phyloP scores from a whole-genome alignment of 2,797 vertebrate species.

The Myripristis murdjan region DNA sequence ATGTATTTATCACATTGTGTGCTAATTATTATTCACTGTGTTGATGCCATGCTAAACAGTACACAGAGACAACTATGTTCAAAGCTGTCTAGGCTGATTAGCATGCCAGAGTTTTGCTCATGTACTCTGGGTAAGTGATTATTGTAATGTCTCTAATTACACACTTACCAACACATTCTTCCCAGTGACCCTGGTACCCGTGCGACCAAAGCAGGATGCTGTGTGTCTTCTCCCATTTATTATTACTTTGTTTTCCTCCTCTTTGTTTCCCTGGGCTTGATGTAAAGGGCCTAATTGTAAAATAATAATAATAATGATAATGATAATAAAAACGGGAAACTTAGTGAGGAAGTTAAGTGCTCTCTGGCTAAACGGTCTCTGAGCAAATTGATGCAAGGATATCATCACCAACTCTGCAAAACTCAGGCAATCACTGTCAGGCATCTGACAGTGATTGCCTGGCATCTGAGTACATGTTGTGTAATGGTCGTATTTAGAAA shows the following conservation, averaged over 20 bases:
- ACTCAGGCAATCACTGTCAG: background rate
- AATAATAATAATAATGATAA: background rate
- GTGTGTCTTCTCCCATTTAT: background rate
- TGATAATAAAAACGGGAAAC: background rate
- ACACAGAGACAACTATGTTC: constrained; percentile 43
- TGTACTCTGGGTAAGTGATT: constrained; percentile 59
- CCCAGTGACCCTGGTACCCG: constrained; percentile 37
- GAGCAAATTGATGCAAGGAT: background rate
- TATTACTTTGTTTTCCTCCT: background rate
- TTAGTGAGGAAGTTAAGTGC: background rate
- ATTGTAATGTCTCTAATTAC: constrained; percentile 57
- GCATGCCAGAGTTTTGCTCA: constrained; percentile 42
- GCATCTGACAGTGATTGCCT: no score
- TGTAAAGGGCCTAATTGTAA: background rate
- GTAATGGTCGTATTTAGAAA: background rate
- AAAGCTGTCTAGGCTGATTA: constrained; percentile 58
- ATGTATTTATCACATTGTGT: constrained; percentile 32
- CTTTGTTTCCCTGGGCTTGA: background rate
- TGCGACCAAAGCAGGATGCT: constrained; percentile 2
- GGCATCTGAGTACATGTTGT: background rate
- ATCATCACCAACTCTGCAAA: background rate
- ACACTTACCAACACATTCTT: constrained; percentile 43
- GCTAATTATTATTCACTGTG: constrained; percentile 54
- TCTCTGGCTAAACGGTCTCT: constrained; percentile 5
- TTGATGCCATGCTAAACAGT: constrained; percentile 29